Evolutionary conservation across 2,888 invertebrate genomes (phyloP), one percentile per base, ranked within the genome.

Genomic region (Lithophane socia): DNA sequence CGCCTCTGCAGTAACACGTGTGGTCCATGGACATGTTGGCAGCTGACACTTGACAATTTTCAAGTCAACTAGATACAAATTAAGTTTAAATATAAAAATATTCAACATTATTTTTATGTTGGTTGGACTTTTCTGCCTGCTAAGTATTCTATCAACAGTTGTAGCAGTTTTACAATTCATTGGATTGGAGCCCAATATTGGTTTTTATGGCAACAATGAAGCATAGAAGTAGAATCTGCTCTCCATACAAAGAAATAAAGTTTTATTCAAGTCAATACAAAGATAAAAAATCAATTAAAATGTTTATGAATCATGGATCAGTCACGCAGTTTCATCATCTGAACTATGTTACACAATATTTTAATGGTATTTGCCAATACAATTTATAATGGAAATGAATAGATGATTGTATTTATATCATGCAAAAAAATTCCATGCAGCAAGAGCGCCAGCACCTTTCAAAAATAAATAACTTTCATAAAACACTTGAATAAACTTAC

Each of bases 1-100:
- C 96, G 2, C 96, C 96, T 1, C 94, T 91, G 87, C 96, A 96
- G 88, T 91, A 95, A 83, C 96, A 96, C 77, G 92, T 92, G 86
- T 96, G 95, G 66, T 96, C 95, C 94, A 96, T 92, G 0, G 95
- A 83, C 96, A 96, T 96, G 79, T 84, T 88, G 77, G 72, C 89
- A 86, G 91, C 87, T 84, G 85, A 88, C 88, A 93, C 94, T 94
- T 93, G 90, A 61, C 8, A 92, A 93, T 92, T 92, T 92, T 69
- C 85, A 73, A 78, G 84, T 79, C 13, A 77, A 64, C 89, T 86
- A 74, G 58, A 87, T 16, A 49, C 1, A 70, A 37, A 80, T 60
- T 68, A 21, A 58, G 42, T 21, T 21, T 75, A 29, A 29, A 29
- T 16, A 9, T 79, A 16, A 37, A 7, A 49, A 49, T 37, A 1